These are phyloP conservation scores for Seriola quinqueradiata DNA, from an alignment of 2,113 vertebrate genomes.

Conservation along the genomic window DNA sequence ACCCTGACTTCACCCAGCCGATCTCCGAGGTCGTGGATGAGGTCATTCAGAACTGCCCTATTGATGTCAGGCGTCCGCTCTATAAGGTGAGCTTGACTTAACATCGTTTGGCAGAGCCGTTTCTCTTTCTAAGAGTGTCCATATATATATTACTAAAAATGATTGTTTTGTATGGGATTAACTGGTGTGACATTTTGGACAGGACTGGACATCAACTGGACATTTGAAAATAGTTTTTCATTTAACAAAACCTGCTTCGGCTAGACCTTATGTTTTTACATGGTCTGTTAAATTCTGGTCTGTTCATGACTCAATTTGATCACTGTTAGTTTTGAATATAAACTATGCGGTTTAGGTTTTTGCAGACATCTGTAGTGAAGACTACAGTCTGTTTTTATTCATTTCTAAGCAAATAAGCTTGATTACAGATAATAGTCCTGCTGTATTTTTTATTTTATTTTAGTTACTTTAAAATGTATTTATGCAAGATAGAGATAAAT, in stretches of 20 bases:
- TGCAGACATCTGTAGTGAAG: background rate
- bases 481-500: background rate
- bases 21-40: constrained; percentile 99
- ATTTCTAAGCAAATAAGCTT: background rate
- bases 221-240: too few relatives aligned
- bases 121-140: background rate
- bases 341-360: background rate
- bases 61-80: constrained; percentile 96
- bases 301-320: too few relatives aligned
- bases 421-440: background rate
- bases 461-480: background rate
- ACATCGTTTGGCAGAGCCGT: background rate
- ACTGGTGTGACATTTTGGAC: too few relatives aligned
- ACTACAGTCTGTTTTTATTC: too few relatives aligned
- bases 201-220: too few relatives aligned
- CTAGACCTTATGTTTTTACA: too few relatives aligned
- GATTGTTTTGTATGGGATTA: background rate
- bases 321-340: too few relatives aligned
- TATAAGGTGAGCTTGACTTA: constrained; percentile 90
- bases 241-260: too few relatives aligned
- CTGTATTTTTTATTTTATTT: background rate
- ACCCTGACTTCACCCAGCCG: constrained; percentile 98
- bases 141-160: background rate
- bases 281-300: too few relatives aligned
- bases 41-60: constrained; percentile 99